phyloP scores from a whole-genome alignment of 2,797 vertebrate species.

The Tolypeutes matacus region DNA sequence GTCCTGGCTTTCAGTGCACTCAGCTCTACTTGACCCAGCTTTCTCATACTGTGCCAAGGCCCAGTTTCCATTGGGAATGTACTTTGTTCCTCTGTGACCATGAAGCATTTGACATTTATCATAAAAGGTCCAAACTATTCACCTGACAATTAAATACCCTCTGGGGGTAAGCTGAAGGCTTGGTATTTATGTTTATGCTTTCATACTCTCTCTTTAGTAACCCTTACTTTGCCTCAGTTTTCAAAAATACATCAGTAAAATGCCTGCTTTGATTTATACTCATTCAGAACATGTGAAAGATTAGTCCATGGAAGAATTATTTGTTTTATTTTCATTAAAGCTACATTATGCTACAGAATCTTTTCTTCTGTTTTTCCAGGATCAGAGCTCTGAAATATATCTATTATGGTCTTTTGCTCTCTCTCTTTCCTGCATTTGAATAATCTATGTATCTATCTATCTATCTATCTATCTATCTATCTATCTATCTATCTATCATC shows the following conservation, averaged over 20 bases:
- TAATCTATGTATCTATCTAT: no score
- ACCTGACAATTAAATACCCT: constrained; percentile 87
- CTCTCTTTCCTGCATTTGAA: not conserved
- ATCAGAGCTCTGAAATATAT: not conserved
- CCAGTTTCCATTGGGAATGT: constrained; percentile 64
- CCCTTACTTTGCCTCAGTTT: constrained; percentile 80
- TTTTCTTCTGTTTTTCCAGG: not conserved
- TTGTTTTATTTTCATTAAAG: constrained; percentile 48
- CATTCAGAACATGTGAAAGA: not conserved
- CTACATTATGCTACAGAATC: not conserved
- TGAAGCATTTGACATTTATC: constrained; percentile 89
- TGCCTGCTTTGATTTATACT: not conserved
- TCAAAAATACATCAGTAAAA: constrained; percentile 52
- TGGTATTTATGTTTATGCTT: constrained; percentile 84
- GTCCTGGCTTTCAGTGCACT: not conserved
- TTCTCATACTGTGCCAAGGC: not conserved
- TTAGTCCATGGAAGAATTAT: not conserved
- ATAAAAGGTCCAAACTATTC: constrained; percentile 85
- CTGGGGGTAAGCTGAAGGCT: constrained; percentile 75
- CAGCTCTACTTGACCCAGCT: not conserved
- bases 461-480: not conserved
- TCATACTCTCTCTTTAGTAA: constrained; percentile 82
- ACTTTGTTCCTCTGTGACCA: constrained; percentile 73
- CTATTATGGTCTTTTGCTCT: not conserved
- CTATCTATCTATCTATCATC: not conserved